Conservation (phyloP, 2,797 vertebrate species). For the Ispidina picta region DNA sequence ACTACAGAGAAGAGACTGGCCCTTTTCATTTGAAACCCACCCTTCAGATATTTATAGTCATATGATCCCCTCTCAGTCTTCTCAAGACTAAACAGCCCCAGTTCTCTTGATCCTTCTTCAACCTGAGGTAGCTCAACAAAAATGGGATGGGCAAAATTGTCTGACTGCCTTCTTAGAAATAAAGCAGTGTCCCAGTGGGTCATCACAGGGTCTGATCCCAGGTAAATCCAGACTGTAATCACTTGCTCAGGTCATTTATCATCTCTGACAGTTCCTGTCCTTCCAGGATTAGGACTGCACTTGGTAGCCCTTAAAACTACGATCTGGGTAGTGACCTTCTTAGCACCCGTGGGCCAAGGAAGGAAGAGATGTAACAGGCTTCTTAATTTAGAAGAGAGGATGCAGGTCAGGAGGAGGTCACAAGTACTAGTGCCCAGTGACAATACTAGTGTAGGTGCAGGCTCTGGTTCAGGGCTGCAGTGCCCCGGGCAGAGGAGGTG, state of each 20-base stretch:
- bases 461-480: not conserved
- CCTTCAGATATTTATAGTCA: too few species aligned
- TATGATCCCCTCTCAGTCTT: too few species aligned
- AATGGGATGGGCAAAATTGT: not conserved
- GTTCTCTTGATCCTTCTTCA: too few species aligned
- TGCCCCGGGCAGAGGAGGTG: not conserved
- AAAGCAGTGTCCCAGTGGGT: not conserved
- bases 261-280: not conserved
- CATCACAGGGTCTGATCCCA: not conserved
- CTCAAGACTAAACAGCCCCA: too few species aligned
- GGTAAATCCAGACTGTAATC: slow-evolving; percentile 40
- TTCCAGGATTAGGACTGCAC: slow-evolving; percentile 33
- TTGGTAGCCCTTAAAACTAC: not conserved
- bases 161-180: not conserved
- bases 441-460: accelerated
- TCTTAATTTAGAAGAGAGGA: not conserved
- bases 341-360: not conserved
- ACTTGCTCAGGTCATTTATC: not conserved
- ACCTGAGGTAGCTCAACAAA: not conserved
- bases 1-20: too few species aligned
- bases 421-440: too few species aligned
- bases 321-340: slow-evolving; percentile 36
- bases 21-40: too few species aligned
- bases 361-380: slow-evolving; percentile 16
- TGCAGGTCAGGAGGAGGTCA: not conserved